phyloP scores from a whole-genome alignment of 2,113 vertebrate genomes.

The Ptilorrhoa leucosticta region DNA sequence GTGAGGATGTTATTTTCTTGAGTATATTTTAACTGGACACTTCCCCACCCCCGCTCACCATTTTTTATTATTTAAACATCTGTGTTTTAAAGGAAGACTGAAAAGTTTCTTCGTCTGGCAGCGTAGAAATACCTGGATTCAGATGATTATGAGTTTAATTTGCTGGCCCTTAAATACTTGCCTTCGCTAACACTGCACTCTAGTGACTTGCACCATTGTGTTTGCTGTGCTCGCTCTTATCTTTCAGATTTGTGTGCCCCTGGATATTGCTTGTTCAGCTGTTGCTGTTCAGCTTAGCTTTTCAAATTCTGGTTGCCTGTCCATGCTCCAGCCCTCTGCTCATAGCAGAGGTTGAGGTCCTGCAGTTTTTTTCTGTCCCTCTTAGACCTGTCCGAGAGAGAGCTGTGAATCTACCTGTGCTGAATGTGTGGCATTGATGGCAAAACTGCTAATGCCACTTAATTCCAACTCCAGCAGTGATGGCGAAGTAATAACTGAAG shows the following conservation, averaged over 20 bases:
- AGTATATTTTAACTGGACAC: neutral
- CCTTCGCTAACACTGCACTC: neutral
- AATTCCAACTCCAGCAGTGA: neutral
- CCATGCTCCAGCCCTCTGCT: neutral
- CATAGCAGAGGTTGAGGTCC: neutral
- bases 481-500: neutral
- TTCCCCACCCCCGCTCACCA: neutral
- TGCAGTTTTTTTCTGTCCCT: neutral
- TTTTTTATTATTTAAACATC: neutral
- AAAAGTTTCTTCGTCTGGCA: neutral
- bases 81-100: neutral
- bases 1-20: neutral
- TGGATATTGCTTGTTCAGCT: slow-evolving; percentile 40
- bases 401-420: neutral
- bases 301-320: neutral
- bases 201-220: slow-evolving; percentile 27
- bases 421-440: neutral
- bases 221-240: slow-evolving; percentile 10
- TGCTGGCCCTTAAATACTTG: neutral
- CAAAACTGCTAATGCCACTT: neutral
- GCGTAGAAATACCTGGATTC: neutral
- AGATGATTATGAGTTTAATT: neutral
- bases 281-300: slow-evolving; percentile 10
- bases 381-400: neutral
- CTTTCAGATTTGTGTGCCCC: slow-evolving; percentile 6